Conservation (phyloP, 2,797 vertebrate species). For the Sebastiscus tertius region DNA sequence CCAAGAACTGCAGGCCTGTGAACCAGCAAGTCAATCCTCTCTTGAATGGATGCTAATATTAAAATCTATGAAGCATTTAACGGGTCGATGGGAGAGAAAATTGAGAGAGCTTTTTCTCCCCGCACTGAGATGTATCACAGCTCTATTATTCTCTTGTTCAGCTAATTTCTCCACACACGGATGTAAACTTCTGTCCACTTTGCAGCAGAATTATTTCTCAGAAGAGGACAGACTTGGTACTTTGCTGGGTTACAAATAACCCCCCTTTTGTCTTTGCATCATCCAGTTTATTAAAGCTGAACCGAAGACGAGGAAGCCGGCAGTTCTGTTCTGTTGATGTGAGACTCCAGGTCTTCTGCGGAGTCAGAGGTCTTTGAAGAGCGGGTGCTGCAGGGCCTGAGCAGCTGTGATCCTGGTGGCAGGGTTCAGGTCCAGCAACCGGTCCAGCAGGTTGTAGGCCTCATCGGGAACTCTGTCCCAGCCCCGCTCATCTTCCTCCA, state of each 20-base stretch:
- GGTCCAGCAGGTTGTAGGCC: constrained; percentile 92
- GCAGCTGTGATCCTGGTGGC: constrained; percentile 91
- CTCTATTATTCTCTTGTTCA: not conserved
- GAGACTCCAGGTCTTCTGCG: not conserved
- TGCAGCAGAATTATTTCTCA: not conserved
- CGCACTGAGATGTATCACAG: not conserved
- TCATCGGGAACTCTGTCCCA: constrained; percentile 91
- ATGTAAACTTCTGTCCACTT: not conserved
- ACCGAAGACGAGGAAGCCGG: not conserved
- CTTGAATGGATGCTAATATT: not conserved
- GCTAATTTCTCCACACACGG: not conserved
- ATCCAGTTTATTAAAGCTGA: not conserved
- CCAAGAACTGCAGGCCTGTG: not conserved
- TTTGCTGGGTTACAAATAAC: not conserved
- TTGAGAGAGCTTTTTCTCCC: not conserved
- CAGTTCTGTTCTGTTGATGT: not conserved
- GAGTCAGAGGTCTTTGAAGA: constrained; percentile 84
- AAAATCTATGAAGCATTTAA: not conserved
- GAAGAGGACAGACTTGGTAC: not conserved
- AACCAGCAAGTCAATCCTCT: not conserved
- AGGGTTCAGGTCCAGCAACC: constrained; percentile 94
- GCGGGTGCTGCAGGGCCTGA: constrained; percentile 87
- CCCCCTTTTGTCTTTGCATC: not conserved
- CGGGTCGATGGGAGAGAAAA: not conserved
- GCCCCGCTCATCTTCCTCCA: constrained; percentile 62